Evolutionary conservation across 2,888 invertebrate genomes (phyloP), one percentile per base, ranked within the genome.

Genomic region (Metallyticus violacea): DNA sequence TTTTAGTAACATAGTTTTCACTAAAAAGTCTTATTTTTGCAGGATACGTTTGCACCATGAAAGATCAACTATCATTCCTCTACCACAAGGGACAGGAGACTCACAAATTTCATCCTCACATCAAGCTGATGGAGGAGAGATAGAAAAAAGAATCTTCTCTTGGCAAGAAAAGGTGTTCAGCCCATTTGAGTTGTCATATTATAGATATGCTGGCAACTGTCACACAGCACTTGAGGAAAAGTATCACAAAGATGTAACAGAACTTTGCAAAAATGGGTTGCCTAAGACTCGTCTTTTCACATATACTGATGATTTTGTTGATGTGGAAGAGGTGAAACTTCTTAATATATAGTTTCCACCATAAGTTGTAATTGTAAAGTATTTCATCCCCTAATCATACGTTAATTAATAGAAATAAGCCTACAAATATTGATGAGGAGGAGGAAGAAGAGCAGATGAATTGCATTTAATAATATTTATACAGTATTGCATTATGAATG

Each of bases 91-190:
- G 7, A 30, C n/a, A 22, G 76, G 78, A 26, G 86, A 26, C 6
- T 62, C 40, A 62, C 40, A 62, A 4, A 62, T 4, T 62, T 62
- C 40, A 84, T 9, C 15, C 9, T 62, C 22, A 22, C 40, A 62
- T 9, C 40, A 77, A 25, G 9, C 26, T 26, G 83, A 86, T 28
- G 85, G 85, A 28, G 77, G 82, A 25, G 85, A 88, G 86, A 86
- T 88, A 62, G 92, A 92, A 87, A 91, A 91, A 28, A 88, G 88
- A 84, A 89, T 89, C 85, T 94, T 96, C 88, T 91, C 91, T 89
- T 97, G 97, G 97, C 96, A 97, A 90, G 93, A 96, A 90, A 97
- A 96, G 76, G 91, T 93, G 0, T 94, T 96, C 87, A 95, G 95
- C 88, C 91, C 92, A 7, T 92, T 91, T 89, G 96, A 96, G 90